Percentiles rank a stretch among this genome's conserved stretches.
These are phyloP conservation scores for Operophtera brumata DNA, from an alignment of 2,888 invertebrate species.

Conservation along the genomic window DNA sequence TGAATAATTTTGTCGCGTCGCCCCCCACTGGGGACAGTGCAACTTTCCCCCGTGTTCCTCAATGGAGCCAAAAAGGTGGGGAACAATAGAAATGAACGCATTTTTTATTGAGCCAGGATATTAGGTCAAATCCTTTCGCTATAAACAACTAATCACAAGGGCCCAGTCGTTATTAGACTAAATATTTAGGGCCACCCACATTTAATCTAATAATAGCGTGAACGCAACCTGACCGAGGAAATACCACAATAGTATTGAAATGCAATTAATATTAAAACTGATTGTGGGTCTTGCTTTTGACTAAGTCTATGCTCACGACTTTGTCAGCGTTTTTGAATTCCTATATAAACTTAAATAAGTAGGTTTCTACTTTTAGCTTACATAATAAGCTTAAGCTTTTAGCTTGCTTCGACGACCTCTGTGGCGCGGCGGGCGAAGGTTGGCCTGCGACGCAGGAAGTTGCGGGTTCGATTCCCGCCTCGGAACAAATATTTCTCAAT, in stretches of 20 bases:
- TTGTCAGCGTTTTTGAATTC: slow-evolving; percentile 6
- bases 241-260: slow-evolving; percentile 25
- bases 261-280: slow-evolving; percentile 16
- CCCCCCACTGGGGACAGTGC: too few species aligned
- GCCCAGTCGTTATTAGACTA: slow-evolving; percentile 37
- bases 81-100: not conserved
- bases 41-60: too few species aligned
- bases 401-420: too few species aligned
- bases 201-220: slow-evolving; percentile 15
- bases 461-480: too few species aligned
- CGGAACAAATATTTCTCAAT: too few species aligned
- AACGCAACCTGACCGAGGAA: slow-evolving; percentile 17
- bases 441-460: too few species aligned
- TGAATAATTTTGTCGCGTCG: too few species aligned
- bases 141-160: slow-evolving; percentile 20
- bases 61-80: too few species aligned
- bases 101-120: slow-evolving; percentile 22
- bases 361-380: too few species aligned
- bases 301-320: slow-evolving; percentile 17
- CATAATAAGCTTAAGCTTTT: too few species aligned
- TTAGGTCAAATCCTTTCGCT: slow-evolving; percentile 23
- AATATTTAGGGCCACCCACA: slow-evolving; percentile 52
- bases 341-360: too few species aligned
- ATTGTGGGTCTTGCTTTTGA: slow-evolving; percentile 6
- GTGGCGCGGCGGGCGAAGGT: too few species aligned